phyloP scores from a whole-genome alignment of 2,113 vertebrate species.

The Dicentrarchus labrax region DNA sequence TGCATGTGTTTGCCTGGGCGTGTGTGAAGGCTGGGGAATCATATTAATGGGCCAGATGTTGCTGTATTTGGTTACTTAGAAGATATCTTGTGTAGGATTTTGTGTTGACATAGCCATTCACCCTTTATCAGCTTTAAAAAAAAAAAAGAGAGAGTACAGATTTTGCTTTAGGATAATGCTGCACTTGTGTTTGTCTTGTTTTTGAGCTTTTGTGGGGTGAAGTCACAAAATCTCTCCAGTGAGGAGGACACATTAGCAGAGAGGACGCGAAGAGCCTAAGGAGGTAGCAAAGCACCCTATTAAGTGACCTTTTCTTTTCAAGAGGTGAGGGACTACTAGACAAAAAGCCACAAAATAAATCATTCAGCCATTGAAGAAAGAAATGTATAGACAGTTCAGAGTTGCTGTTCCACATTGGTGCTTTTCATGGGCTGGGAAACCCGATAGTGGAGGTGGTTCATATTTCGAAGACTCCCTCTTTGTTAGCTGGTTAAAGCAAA shows the following conservation, averaged over 20 bases:
- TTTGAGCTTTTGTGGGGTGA: slow-evolving; percentile 51
- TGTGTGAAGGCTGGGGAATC: slow-evolving; percentile 17
- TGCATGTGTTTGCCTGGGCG: slow-evolving; percentile 11
- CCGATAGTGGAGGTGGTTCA: slow-evolving; percentile 58
- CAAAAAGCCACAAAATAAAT: slow-evolving; percentile 63
- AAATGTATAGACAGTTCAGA: slow-evolving; percentile 48
- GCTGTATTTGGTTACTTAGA: slow-evolving; percentile 56
- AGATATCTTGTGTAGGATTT: slow-evolving; percentile 39
- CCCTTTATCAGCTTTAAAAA: slow-evolving; percentile 4
- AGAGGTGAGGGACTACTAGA: slow-evolving; percentile 44
- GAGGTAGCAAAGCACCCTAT: slow-evolving; percentile 57
- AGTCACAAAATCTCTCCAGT: slow-evolving; percentile 53
- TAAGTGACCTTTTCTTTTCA: slow-evolving; percentile 61
- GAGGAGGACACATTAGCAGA: slow-evolving; percentile 16
- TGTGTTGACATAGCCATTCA: slow-evolving; percentile 25
- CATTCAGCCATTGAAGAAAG: slow-evolving; percentile 51
- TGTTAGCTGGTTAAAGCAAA: slow-evolving; percentile 49
- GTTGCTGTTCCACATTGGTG: slow-evolving; percentile 34
- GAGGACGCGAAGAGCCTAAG: slow-evolving; percentile 59
- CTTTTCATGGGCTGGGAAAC: slow-evolving; percentile 63
- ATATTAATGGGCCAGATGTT: slow-evolving; percentile 50
- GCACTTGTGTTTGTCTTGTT: slow-evolving; percentile 53
- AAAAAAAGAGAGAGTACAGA: neutral
- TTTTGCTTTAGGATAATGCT: slow-evolving; percentile 56
- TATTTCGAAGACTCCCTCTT: slow-evolving; percentile 58